These are phyloP conservation scores for Panonychus citri DNA, from an alignment of 1,140 invertebrate genomes.

Conservation along the genomic window DNA sequence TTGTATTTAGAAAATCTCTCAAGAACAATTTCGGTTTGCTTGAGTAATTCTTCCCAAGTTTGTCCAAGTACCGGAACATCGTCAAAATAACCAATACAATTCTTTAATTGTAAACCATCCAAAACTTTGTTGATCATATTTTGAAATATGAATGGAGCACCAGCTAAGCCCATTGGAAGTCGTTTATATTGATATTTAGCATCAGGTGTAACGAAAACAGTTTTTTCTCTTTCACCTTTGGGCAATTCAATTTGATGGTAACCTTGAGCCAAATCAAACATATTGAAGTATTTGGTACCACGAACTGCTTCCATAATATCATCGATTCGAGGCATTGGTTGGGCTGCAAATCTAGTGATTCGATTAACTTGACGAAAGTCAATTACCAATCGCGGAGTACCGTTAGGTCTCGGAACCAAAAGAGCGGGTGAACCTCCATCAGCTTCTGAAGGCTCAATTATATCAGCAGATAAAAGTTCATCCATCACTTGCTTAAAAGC, in stretches of 20 bases:
- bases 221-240: constrained; percentile 21
- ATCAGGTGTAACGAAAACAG: constrained; percentile 22
- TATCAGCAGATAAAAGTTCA: not conserved
- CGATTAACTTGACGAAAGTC: constrained; percentile 26
- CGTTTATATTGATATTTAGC: constrained; percentile 22
- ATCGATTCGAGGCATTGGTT: constrained; percentile 21
- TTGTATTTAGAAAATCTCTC: constrained; percentile 11
- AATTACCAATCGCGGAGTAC: constrained; percentile 24
- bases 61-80: not conserved
- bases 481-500: not conserved
- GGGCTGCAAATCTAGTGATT: constrained; percentile 19
- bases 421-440: not conserved
- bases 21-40: constrained; percentile 9
- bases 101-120: not conserved
- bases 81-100: not conserved
- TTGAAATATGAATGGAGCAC: constrained; percentile 24
- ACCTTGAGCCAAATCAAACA: constrained; percentile 18
- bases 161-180: constrained; percentile 25
- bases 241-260: constrained; percentile 25
- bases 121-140: constrained; percentile 22
- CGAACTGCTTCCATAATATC: constrained; percentile 17
- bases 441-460: constrained; percentile 10
- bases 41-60: not conserved
- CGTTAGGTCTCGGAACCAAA: constrained; percentile 25
- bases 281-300: constrained; percentile 16